Conservation (phyloP, 1,140 invertebrate genomes). For the Philotrypesis tridentata region DNA sequence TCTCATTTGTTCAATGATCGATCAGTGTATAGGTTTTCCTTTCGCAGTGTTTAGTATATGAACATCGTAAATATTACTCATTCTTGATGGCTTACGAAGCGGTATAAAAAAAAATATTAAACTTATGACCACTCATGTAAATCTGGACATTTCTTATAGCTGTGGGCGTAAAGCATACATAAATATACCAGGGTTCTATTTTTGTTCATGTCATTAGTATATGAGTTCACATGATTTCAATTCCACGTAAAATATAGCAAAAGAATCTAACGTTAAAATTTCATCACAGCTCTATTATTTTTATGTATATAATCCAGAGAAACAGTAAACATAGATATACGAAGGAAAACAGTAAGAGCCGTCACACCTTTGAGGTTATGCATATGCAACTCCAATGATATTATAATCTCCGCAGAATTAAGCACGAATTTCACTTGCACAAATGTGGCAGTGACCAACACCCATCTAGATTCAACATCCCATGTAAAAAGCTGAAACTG, state of each 20-base stretch:
- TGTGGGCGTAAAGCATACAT: too few relatives aligned
- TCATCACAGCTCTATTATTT: too few relatives aligned
- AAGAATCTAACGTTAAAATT: too few relatives aligned
- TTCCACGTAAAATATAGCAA: too few relatives aligned
- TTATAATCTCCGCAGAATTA: background rate
- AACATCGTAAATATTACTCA: background rate
- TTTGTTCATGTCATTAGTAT: too few relatives aligned
- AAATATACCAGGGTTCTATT: too few relatives aligned
- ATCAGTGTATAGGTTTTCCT: background rate
- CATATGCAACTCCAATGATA: background rate
- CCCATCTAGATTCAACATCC: background rate
- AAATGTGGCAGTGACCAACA: background rate
- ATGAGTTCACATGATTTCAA: too few relatives aligned
- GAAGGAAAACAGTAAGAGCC: too few relatives aligned
- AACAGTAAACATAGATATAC: too few relatives aligned
- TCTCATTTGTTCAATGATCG: background rate
- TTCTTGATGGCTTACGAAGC: background rate
- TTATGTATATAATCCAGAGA: too few relatives aligned
- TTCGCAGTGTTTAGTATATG: background rate
- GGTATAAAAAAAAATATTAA: background rate
- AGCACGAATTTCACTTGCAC: background rate
- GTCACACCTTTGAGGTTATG: background rate
- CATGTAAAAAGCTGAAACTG: conserved; percentile 11
- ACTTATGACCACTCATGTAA: background rate
- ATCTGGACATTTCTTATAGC: too few relatives aligned